Evolutionary conservation across 2,797 vertebrate genomes (phyloP).

Genomic region (Hafferia zeledoni): DNA sequence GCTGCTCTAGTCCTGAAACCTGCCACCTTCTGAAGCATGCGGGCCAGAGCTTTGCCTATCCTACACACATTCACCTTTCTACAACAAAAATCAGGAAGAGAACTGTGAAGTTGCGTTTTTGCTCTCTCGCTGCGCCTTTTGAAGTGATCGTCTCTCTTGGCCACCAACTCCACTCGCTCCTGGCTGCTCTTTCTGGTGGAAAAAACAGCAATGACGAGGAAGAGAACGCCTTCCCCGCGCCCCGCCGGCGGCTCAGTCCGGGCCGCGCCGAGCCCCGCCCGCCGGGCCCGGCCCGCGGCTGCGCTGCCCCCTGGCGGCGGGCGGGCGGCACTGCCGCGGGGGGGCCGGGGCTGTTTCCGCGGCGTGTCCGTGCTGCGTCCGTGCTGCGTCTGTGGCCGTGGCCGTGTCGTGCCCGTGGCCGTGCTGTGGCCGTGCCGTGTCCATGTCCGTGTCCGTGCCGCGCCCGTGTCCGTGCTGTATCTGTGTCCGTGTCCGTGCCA

Average conservation of each 20-base stretch:
- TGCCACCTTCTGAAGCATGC: not conserved
- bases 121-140: not conserved
- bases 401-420: too few relatives aligned
- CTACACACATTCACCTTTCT: not conserved
- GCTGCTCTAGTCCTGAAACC: not conserved
- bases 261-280: not conserved
- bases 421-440: too few relatives aligned
- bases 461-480: too few relatives aligned
- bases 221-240: too few relatives aligned
- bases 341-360: too few relatives aligned
- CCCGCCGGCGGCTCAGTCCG: rapidly evolving
- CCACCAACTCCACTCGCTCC: not conserved
- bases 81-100: not conserved
- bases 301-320: not conserved
- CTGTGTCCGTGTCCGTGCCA: not conserved
- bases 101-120: not conserved
- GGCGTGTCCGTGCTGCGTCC: too few relatives aligned
- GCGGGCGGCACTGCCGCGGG: not conserved
- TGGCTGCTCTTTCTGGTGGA: not conserved
- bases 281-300: not conserved
- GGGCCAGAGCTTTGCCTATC: not conserved
- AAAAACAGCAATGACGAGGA: too few relatives aligned
- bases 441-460: too few relatives aligned
- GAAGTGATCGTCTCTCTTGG: not conserved
- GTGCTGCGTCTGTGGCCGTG: too few relatives aligned